These are phyloP conservation scores for Seriola rivoliana DNA, from an alignment of 2,113 vertebrate genomes.

Conservation along the genomic window DNA sequence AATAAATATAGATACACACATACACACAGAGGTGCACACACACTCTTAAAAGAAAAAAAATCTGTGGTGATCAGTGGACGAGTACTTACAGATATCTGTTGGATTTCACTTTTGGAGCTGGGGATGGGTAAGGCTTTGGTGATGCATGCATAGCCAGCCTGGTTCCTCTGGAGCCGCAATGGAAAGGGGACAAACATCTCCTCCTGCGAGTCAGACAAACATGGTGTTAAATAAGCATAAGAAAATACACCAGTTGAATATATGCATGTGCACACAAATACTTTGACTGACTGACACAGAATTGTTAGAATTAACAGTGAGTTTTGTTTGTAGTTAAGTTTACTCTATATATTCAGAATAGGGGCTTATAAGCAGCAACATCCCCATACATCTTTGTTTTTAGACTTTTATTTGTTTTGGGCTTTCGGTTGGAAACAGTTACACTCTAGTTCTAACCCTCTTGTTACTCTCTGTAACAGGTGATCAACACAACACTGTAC, in stretches of 20 bases:
- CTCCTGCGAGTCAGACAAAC: slow-evolving; percentile 69
- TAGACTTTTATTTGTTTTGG: neutral
- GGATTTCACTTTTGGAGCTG: slow-evolving; percentile 83
- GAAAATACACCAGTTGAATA: neutral
- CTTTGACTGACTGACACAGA: neutral
- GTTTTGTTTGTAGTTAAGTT: neutral
- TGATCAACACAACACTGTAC: neutral
- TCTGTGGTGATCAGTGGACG: neutral
- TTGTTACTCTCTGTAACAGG: neutral
- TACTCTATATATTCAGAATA: neutral
- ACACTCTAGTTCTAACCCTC: neutral
- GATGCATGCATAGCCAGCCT: slow-evolving; percentile 72
- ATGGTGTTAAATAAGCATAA: neutral
- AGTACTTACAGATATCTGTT: slow-evolving; percentile 82
- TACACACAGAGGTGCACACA: neutral
- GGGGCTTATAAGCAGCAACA: neutral
- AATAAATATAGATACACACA: too few relatives aligned
- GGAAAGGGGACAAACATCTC: slow-evolving; percentile 81
- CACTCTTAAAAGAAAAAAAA: slow-evolving; percentile 12
- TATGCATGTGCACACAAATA: neutral
- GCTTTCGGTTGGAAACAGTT: neutral
- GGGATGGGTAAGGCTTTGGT: slow-evolving; percentile 79
- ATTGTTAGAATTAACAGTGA: neutral
- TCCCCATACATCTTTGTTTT: neutral
- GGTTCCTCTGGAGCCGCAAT: slow-evolving; percentile 74